Base-by-base conservation (phyloP, 2,797 vertebrate genomes). In the Eospalax fontanierii region DNA sequence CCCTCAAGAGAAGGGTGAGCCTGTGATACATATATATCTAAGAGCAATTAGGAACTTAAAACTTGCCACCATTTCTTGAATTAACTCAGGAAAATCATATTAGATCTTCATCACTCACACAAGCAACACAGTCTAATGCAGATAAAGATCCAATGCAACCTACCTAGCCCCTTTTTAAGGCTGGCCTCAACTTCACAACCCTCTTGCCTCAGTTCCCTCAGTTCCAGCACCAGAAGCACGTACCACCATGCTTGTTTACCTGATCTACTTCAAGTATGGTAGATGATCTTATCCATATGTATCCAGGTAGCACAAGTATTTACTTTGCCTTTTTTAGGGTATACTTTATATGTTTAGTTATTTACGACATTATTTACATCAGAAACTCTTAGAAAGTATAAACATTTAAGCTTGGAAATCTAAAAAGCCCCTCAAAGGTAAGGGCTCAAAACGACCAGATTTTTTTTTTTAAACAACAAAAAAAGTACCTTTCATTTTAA, bases 401-500 rank as follows among this genome's bases (percentile, higher is more conserved):
- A 86, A 90, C 89, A 79, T 9, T 50, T 81, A 74, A 91, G 84
- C 46, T 91, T 40, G 54, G 40, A 66, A 78, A 75, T 43, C 46
- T 86, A 86, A 96, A 85, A 6, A 71, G 28, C 1, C 79, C 35
- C 76, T 89, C n/a, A 90, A 73, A 79, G 14, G 12, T 43, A 82
- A 86, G 76, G 61, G 33, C 8, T 54, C 50, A 54, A 54, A 54
- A 54, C 9, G 50, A 54, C 14, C 11, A 50, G 46, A 6, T 50
- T 50, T 50, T 50, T 50, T 50, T 50, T 50, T 50, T 50, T 50
- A 50, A 54, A 10, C 22, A 63, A 66, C 24, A 66, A 66, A n/a
- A 50, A 50, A 50, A 50, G 6, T 11, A 50, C 46, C 70, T 87
- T 87, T 74, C 50, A 33, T 86, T 73, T 86, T 28, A 71, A 85